A percentile compares a stretch with the other conserved stretches of the same genome.
Evolutionary conservation across 2,888 invertebrate species (phyloP).

Genomic region (Drosophila picticornis): DNA sequence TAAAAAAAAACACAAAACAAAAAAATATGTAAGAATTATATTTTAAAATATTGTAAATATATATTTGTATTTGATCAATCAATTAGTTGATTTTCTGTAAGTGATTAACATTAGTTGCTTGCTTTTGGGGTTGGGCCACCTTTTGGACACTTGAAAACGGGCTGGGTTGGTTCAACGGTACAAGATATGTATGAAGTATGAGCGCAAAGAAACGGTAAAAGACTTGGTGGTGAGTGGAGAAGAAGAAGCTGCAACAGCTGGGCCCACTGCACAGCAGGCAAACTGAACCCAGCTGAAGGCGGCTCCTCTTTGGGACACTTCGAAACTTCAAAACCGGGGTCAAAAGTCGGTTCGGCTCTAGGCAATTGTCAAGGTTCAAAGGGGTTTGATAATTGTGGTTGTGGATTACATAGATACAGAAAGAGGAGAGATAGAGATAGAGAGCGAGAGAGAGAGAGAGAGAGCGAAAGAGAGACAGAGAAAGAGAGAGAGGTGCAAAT

Average conservation of each 20-base stretch:
- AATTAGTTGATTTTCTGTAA: slow-evolving; percentile 51
- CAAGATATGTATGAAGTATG: slow-evolving; percentile 35
- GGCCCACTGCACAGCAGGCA: slow-evolving; percentile 13
- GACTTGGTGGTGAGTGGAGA: slow-evolving; percentile 39
- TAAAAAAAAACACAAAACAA: slow-evolving; percentile 49
- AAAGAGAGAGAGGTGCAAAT: slow-evolving; percentile 55
- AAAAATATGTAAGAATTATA: slow-evolving; percentile 45
- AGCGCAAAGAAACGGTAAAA: slow-evolving; percentile 55
- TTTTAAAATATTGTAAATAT: slow-evolving; percentile 51
- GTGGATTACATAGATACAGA: slow-evolving; percentile 28
- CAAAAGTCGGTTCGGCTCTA: slow-evolving; percentile 51
- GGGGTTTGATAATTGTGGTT: slow-evolving; percentile 26
- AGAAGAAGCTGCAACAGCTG: slow-evolving; percentile 27
- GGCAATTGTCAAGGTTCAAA: slow-evolving; percentile 41
- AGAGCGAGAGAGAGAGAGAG: slow-evolving; percentile 23
- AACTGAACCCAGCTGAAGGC: slow-evolving; percentile 31
- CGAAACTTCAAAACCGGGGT: slow-evolving; percentile 34
- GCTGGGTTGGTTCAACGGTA: slow-evolving; percentile 47
- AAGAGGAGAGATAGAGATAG: background rate
- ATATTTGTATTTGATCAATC: slow-evolving; percentile 37
- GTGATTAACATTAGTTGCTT: slow-evolving; percentile 60
- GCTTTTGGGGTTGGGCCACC: slow-evolving; percentile 38
- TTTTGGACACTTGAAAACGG: slow-evolving; percentile 49
- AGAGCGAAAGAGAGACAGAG: slow-evolving; percentile 11
- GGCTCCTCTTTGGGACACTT: slow-evolving; percentile 17